These are phyloP conservation scores for Hirtodrosophila confusa DNA, from an alignment of 2,888 invertebrate genomes.

Conservation along the genomic window DNA sequence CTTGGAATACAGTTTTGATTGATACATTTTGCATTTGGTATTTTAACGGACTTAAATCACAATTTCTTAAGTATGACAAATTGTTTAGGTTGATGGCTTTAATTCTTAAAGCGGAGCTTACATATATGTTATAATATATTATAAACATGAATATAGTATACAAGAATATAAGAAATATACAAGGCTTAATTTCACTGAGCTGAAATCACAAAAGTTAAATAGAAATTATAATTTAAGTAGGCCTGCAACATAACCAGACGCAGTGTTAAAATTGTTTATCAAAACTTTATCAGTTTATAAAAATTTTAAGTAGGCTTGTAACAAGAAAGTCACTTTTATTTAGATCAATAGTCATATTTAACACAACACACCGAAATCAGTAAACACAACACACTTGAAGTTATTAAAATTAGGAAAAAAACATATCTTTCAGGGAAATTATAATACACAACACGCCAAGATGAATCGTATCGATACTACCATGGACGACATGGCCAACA, in stretches of 20 bases:
- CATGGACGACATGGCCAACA: conserved; percentile 88
- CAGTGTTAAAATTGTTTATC: no score
- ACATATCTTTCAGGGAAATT: neutral
- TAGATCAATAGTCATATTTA: neutral
- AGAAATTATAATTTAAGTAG: no score
- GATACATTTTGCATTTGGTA: conserved; percentile 66
- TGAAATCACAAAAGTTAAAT: no score
- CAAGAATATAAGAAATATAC: no score
- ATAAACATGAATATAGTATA: no score
- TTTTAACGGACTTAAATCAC: conserved; percentile 51
- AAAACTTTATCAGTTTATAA: no score
- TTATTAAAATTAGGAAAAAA: neutral
- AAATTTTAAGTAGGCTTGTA: no score
- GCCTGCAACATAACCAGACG: no score
- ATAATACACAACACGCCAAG: conserved; percentile 14
- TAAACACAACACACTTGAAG: neutral
- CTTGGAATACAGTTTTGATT: conserved; percentile 65
- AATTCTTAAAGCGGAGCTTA: conserved; percentile 13
- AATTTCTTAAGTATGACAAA: conserved; percentile 67
- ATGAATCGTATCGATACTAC: conserved; percentile 85
- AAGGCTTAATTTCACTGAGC: no score
- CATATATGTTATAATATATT: neutral
- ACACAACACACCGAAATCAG: neutral
- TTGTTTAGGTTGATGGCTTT: conserved; percentile 27
- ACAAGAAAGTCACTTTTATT: no score